Base-by-base conservation (phyloP, 2,888 invertebrate species). In the Galerucella pusilla region DNA sequence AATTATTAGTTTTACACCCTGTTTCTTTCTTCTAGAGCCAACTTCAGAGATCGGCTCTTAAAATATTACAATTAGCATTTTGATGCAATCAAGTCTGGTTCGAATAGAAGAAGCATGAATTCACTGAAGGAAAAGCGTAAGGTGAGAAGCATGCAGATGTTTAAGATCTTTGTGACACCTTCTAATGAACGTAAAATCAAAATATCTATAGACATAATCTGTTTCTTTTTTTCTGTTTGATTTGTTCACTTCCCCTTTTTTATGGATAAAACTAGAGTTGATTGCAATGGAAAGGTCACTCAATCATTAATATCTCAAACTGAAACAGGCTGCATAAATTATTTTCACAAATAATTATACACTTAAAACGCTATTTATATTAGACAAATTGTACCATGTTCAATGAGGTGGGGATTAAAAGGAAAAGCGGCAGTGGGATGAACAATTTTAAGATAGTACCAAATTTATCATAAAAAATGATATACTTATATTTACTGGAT, bases 1-100 rank as follows among this genome's bases (percentile, higher is more conserved):
- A 70, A 70, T 68, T 68, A 70, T 70, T 64, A 45, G n/a, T 35
- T 25, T 28, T 35, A 28, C 61, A 61, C 6, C 35, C 35, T 35
- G 61, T 61, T 61, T 61, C 35, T 28, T n/a, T 14, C 28, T 61
- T 35, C 11, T 28, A 61, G 7, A 35, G 35, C n/a, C 61, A 61
- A 16, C 59, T 25, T 25, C 59, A 60, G 59, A 25, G 11, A 25
- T 60, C 12, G 5, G 14, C n/a, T 35, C 25, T 28, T 2, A 16
- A 59, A 59, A 20, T 59, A 59, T 10, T 16, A 59, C 59, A 11
- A 20, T 10, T 57, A 57, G 57, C 20, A 16, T 57, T 57, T 20
- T 20, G n/a, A 57, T 20, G 16, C 57, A 57, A 57, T 20, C 57
- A 57, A 57, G 20, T 57, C 20, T 5, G 20, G 49, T 49, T 49